Evolutionary conservation across 2,113 vertebrate species (phyloP).

Genomic region (Siniperca knerii): DNA sequence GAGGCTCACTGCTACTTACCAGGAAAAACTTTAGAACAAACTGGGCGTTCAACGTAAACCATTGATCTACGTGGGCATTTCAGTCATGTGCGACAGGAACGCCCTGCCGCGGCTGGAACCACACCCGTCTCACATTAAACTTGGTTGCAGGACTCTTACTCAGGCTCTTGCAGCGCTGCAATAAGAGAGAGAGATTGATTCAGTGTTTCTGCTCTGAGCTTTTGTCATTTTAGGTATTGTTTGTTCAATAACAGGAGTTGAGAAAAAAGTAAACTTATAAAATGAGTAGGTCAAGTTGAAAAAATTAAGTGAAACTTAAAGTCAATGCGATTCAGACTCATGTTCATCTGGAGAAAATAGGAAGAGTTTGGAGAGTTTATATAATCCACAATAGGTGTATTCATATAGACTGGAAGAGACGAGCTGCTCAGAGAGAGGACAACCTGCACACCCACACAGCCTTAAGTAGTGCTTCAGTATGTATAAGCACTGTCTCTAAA

Average conservation of each 20-base stretch:
- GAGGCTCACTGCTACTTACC: too few species aligned
- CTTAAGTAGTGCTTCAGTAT: slow-evolving; percentile 48
- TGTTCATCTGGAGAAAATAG: neutral
- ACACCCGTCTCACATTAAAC: too few species aligned
- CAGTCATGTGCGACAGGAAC: too few species aligned
- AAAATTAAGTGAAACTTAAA: slow-evolving; percentile 8
- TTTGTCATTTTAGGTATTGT: neutral
- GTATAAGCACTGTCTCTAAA: slow-evolving; percentile 33
- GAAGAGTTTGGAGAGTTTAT: slow-evolving; percentile 26
- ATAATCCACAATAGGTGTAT: slow-evolving; percentile 22
- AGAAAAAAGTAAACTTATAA: neutral
- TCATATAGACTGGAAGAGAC: slow-evolving; percentile 3
- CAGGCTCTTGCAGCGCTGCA: too few species aligned
- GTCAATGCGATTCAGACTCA: neutral
- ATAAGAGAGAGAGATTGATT: too few species aligned
- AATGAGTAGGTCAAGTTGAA: neutral
- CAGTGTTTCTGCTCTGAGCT: too few species aligned
- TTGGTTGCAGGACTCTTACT: too few species aligned
- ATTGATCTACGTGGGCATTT: too few species aligned
- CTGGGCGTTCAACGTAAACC: too few species aligned
- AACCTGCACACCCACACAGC: slow-evolving; percentile 31
- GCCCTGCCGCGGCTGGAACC: too few species aligned
- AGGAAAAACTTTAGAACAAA: too few species aligned
- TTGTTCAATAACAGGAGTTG: neutral
- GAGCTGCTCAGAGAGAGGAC: neutral